phyloP scores from a whole-genome alignment of 2,888 invertebrate genomes.

The Lottia gigantea region DNA sequence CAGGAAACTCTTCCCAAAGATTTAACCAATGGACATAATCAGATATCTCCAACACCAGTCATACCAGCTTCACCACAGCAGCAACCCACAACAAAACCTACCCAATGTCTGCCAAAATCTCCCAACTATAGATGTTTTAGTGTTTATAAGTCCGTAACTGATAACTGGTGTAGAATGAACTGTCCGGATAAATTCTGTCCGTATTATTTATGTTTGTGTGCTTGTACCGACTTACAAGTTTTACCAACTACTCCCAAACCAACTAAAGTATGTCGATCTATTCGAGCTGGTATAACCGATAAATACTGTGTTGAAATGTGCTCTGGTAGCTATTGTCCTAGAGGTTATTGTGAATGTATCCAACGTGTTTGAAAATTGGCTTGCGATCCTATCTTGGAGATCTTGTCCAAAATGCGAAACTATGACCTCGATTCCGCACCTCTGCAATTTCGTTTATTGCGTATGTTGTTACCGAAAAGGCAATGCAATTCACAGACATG shows the following conservation, averaged over 20 bases:
- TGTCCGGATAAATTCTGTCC: not conserved
- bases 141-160: slow-evolving; percentile 1
- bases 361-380: too few relatives aligned
- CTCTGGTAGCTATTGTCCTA: not conserved
- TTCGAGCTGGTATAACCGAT: not conserved
- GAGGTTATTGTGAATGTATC: not conserved
- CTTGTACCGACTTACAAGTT: not conserved
- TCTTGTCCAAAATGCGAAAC: too few relatives aligned
- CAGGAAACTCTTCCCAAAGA: too few relatives aligned
- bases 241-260: not conserved
- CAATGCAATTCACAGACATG: too few relatives aligned
- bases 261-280: not conserved
- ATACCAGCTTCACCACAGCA: too few relatives aligned
- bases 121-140: not conserved
- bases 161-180: not conserved
- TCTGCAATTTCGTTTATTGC: too few relatives aligned
- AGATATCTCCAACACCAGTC: too few relatives aligned
- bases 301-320: not conserved
- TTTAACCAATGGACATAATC: too few relatives aligned
- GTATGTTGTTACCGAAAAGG: too few relatives aligned
- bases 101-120: not conserved
- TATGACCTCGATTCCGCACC: too few relatives aligned
- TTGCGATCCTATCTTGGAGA: too few relatives aligned
- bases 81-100: not conserved
- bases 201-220: not conserved